A percentile compares a stretch with the other conserved stretches of the same genome.
Evolutionary conservation across 1,140 invertebrate genomes (phyloP).

Genomic region (Drosophila trapezifrons): DNA sequence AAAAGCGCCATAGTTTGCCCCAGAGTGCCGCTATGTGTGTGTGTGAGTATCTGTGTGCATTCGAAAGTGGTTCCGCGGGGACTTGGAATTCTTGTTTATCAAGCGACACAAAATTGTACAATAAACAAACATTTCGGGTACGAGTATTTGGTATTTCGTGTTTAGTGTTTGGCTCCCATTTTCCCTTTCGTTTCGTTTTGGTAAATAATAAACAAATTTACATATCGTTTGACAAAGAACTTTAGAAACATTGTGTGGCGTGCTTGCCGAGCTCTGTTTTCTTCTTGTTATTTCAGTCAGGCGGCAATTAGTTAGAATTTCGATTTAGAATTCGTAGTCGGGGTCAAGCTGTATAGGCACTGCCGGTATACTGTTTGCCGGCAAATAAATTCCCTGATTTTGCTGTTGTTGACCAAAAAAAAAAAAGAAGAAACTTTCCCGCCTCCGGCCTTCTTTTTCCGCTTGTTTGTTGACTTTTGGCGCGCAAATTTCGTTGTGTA

Average conservation of each 20-base stretch:
- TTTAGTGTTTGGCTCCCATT: constrained; percentile 55
- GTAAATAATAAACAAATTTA: constrained; percentile 80
- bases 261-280: constrained; percentile 7
- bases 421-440: constrained; percentile 20
- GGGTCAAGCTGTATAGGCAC: background rate
- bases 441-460: constrained; percentile 4
- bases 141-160: constrained; percentile 58
- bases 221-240: constrained; percentile 75
- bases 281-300: constrained; percentile 27
- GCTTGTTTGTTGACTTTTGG: constrained; percentile 68
- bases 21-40: constrained; percentile 24
- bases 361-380: constrained; percentile 38
- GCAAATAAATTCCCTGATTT: constrained; percentile 57
- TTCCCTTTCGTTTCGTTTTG: constrained; percentile 45
- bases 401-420: constrained; percentile 27
- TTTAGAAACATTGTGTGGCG: constrained; percentile 72
- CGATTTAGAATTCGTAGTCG: constrained; percentile 27
- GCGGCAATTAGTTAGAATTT: constrained; percentile 59
- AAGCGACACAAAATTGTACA: constrained; percentile 78
- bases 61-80: constrained; percentile 66
- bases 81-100: constrained; percentile 69
- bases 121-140: constrained; percentile 76
- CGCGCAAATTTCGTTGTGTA: constrained; percentile 54
- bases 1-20: constrained; percentile 63
- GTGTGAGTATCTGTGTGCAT: constrained; percentile 36